phyloP scores from a whole-genome alignment of 2,797 vertebrate genomes.

The Rachycentron canadum region DNA sequence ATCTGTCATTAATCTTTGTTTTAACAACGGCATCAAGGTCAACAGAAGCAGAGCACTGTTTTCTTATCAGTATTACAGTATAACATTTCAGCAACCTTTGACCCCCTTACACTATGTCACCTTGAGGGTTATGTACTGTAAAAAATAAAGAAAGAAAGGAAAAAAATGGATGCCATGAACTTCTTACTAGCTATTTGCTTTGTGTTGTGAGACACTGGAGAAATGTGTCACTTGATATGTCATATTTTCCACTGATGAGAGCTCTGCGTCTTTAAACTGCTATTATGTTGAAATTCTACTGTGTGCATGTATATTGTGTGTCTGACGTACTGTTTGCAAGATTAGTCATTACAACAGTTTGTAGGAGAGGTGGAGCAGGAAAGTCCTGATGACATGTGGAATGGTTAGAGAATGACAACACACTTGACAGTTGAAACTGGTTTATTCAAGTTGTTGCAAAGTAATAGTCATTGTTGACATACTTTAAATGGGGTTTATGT shows the following conservation, averaged over 20 bases:
- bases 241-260: conserved; percentile 15
- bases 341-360: conserved; percentile 18
- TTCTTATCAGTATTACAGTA: conserved; percentile 40
- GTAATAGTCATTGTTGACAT: conserved; percentile 13
- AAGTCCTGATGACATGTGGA: conserved; percentile 9
- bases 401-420: not conserved
- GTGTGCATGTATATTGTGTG: conserved; percentile 23
- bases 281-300: conserved; percentile 26
- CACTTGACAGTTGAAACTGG: conserved; percentile 13
- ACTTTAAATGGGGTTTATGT: not conserved
- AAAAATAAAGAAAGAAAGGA: conserved; percentile 35
- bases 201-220: conserved; percentile 25
- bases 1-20: conserved; percentile 40
- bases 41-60: conserved; percentile 17
- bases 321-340: conserved; percentile 25
- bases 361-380: conserved; percentile 35
- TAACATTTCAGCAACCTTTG: conserved; percentile 37
- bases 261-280: conserved; percentile 21
- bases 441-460: conserved; percentile 31
- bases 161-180: conserved; percentile 12
- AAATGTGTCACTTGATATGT: conserved; percentile 28
- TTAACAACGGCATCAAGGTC: conserved; percentile 32
- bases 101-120: conserved; percentile 30
- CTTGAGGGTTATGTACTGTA: conserved; percentile 33
- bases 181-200: conserved; percentile 33